Evolutionary conservation across 2,888 invertebrate species (phyloP), one percentile per base, ranked within the genome.

Genomic region (Leptinotarsa tumamoca): DNA sequence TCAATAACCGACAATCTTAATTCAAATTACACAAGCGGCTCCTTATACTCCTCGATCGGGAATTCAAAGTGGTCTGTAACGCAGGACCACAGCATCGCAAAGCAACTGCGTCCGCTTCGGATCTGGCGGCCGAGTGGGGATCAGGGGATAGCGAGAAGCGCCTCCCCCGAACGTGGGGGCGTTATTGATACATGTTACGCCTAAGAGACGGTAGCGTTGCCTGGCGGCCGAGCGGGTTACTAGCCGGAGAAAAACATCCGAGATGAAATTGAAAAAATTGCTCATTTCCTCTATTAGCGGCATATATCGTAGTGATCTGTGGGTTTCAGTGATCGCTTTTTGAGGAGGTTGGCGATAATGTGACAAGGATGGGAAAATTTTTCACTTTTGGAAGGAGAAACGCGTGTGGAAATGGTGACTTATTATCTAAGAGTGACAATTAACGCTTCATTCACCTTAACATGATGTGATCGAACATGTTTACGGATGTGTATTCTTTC

Each of bases 221-320:
- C 43, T n/a, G 18, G 67, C 73, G 76, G 73, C 7, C 43, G 49
- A 68, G 17, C 23, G 27, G 21, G 27, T 27, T n/a, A 68, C 52
- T 27, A n/a, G 63, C 43, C n/a, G 43, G 52, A 4, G n/a, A 23
- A 56, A 50, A 74, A 58, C 71, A 49, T 52, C 67, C 51, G 67
- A 68, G 68, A 54, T 63, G 63, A 76, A 73, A 76, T 73, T 73
- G 68, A 56, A 71, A 73, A 71, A 76, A 76, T 76, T 73, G 70
- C 49, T 70, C 58, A 50, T 70, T 70, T 70, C 70, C 70, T 76
- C 71, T 71, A 63, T 68, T 76, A 61, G 68, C 23, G 61, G 50
- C 15, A 70, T 52, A 61, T 63, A 63, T 63, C 27, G 68, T 66
- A 61, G 66, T 71, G 73, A 68, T 69, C 68, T 67, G 68, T 21